Evolutionary conservation across 2,797 vertebrate species (phyloP), one percentile per base, ranked within the genome.

Genomic region (Myripristis murdjan): DNA sequence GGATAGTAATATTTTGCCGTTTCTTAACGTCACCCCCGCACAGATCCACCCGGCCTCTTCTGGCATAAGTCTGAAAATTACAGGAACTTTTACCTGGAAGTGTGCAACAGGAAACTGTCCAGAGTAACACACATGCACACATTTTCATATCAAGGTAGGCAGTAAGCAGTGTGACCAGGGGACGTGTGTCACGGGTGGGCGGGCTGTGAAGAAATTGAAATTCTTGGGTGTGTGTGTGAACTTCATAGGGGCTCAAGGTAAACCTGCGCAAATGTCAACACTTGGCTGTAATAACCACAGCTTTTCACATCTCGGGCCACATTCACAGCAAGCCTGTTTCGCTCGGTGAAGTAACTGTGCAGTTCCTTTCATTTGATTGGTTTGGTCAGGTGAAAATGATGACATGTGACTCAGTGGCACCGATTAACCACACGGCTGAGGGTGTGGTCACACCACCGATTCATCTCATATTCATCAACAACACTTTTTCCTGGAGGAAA

Each of bases 1-100:
- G 60, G 20, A 73, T 66, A 84, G 58, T 76, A 65, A 74, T 76
- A 74, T 75, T 69, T 77, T 33, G 53, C 72, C 64, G 54, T 77
- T 60, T 75, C 53, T 78, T 26, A 66, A 41, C 20, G 15, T 78
- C 71, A 60, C 16, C 24, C 26, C 9, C 51, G 33, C 14, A 28
- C 15, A 20, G 16, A 47, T 20, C 16, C 18, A 20, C 15, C 51
- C 33, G 14, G 16, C 51, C 16, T 6, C 3, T 1, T 24, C 48
- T 51, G 23, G 9, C 14, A 43, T 6, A 43, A 43, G 41, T 43
- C 41, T 16, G 16, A 43, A 43, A 43, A 43, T 15, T 4, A 39
- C 2, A 39, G 9, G 28, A 31, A 31, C 28, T 35, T 35, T 8
- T 35, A n/a, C 33, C 33, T 35, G 33, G 33, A 35, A 9, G 8